Percentiles rank a stretch among this genome's conserved stretches.
Evolutionary conservation across 2,797 vertebrate genomes (phyloP).

Genomic region (Clamator glandarius): DNA sequence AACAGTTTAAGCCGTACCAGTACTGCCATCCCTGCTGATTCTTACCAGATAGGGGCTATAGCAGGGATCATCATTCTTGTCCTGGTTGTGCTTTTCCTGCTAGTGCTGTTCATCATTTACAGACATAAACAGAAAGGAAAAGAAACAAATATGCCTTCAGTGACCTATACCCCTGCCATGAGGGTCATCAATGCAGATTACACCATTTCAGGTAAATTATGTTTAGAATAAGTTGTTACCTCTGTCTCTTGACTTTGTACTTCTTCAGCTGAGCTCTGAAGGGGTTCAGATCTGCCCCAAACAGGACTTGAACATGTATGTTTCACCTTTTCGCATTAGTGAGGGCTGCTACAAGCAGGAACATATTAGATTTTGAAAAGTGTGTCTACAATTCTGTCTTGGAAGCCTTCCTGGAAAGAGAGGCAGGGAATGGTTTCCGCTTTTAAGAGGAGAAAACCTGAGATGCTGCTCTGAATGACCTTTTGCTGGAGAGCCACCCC

Average conservation of each 20-base stretch:
- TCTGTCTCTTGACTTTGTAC: neutral
- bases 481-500: neutral
- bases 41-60: slow-evolving; percentile 93
- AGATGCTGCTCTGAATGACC: neutral
- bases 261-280: neutral
- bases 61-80: slow-evolving; percentile 91
- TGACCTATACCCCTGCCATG: slow-evolving; percentile 92
- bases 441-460: neutral
- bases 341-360: neutral
- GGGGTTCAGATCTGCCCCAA: neutral
- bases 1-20: slow-evolving; percentile 92
- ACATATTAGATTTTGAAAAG: neutral
- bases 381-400: neutral
- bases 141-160: slow-evolving; percentile 88
- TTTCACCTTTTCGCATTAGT: neutral
- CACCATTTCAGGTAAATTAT: slow-evolving; percentile 82
- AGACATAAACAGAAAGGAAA: slow-evolving; percentile 93
- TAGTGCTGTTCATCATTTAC: slow-evolving; percentile 92
- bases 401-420: neutral
- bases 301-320: neutral
- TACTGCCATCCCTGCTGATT: slow-evolving; percentile 88
- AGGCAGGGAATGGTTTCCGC: neutral
- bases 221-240: neutral
- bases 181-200: slow-evolving; percentile 88
- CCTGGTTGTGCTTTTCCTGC: slow-evolving; percentile 89